A percentile compares a stretch with the other conserved stretches of the same genome.
These are phyloP conservation scores for Melanophora roralis DNA, from an alignment of 2,888 invertebrate genomes.

Conservation along the genomic window DNA sequence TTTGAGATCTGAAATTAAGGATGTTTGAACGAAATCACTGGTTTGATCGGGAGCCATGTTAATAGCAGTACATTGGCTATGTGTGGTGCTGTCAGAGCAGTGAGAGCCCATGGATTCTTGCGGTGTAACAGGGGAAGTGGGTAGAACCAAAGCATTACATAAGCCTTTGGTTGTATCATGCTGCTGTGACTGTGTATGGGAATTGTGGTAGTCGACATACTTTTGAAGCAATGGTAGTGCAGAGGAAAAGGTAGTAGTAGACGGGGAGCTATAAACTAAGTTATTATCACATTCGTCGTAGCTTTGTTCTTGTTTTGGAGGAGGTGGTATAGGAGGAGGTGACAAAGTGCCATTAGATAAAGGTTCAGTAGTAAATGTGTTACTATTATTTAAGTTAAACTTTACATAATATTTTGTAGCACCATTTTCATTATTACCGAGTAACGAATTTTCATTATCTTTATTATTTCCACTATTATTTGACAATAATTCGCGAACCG, in stretches of 20 bases:
- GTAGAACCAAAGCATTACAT: slow-evolving; percentile 24
- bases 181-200: slow-evolving; percentile 35
- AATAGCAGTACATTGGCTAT: slow-evolving; percentile 84
- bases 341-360: slow-evolving; percentile 34
- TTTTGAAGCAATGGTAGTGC: slow-evolving; percentile 49
- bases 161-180: slow-evolving; percentile 22
- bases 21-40: slow-evolving; percentile 60
- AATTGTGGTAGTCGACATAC: slow-evolving; percentile 47
- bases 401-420: slow-evolving; percentile 47
- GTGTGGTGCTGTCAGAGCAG: slow-evolving; percentile 81
- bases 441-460: slow-evolving; percentile 50
- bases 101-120: slow-evolving; percentile 82
- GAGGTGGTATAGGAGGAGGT: slow-evolving; percentile 55
- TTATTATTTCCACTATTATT: slow-evolving; percentile 56
- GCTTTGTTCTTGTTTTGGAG: slow-evolving; percentile 21
- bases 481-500: slow-evolving; percentile 75
- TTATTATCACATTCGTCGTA: slow-evolving; percentile 17
- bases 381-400: slow-evolving; percentile 37
- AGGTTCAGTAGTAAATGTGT: slow-evolving; percentile 39
- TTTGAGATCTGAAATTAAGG: slow-evolving; percentile 65
- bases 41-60: slow-evolving; percentile 70
- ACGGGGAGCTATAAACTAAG: background rate
- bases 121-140: slow-evolving; percentile 69
- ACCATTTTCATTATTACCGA: slow-evolving; percentile 60
- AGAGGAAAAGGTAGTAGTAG: slow-evolving; percentile 15